Evolutionary conservation across 2,113 vertebrate genomes (phyloP).

Genomic region (Carlito syrichta): DNA sequence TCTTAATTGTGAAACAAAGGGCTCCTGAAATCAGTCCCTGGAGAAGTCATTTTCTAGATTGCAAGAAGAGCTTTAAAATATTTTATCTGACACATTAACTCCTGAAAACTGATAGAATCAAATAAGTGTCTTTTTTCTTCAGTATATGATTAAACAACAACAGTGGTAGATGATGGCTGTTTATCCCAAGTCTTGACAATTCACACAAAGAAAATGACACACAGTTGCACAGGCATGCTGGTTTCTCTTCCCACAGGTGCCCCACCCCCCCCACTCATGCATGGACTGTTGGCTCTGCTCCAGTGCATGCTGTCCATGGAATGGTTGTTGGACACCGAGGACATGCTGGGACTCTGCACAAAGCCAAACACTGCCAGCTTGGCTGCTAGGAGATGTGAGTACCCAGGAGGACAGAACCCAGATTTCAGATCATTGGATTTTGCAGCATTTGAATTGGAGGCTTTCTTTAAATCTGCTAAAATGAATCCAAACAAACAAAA

Average conservation of each 20-base stretch:
- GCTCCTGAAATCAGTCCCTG: background rate
- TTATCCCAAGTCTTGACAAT: background rate
- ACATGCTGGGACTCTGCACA: conserved; percentile 90
- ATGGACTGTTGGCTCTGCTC: conserved; percentile 84
- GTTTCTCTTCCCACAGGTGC: background rate
- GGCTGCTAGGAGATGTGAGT: conserved; percentile 89
- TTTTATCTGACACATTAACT: background rate
- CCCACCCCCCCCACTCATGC: conserved; percentile 84
- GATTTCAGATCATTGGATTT: conserved; percentile 90
- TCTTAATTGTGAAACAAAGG: background rate
- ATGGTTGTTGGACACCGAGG: conserved; percentile 92
- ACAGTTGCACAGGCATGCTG: accelerated
- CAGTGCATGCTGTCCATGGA: conserved; percentile 86
- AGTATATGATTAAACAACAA: background rate
- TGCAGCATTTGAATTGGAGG: conserved; percentile 79
- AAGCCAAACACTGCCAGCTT: conserved; percentile 91
- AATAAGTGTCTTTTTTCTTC: background rate
- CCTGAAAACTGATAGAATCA: background rate
- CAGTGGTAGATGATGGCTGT: background rate
- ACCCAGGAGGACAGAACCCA: conserved; percentile 94
- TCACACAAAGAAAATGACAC: background rate
- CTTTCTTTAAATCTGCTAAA: conserved; percentile 87
- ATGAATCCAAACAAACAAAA: conserved; percentile 35
- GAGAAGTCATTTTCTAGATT: background rate
- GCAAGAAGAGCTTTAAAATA: background rate